Evolutionary conservation across 2,797 vertebrate genomes (phyloP), one percentile per base, ranked within the genome.

Genomic region (Heteromormyrus szaboi): DNA sequence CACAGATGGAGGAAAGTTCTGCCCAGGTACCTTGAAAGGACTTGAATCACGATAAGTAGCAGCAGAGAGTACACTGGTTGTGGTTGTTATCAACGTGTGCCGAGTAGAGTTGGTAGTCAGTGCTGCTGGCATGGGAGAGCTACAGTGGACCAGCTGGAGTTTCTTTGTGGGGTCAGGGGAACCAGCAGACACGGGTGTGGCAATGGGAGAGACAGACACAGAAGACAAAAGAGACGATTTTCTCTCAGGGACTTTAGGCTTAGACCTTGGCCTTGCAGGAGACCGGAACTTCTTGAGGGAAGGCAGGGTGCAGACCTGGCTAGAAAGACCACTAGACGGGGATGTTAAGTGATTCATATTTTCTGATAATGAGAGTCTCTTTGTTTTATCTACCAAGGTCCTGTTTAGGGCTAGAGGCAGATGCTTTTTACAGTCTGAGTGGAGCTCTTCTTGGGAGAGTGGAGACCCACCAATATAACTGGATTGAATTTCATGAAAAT

Each of bases 241-340:
- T 90, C 98, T 97, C 91, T 99, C 97, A 89, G 98, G 98, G 44
- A 98, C 97, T 90, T 96, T 97, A 83, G 98, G 93, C 94, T 97
- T 99, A 3, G 94, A 92, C 90, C 94, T 97, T 19, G 94, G 95
- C 11, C 92, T 95, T 90, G 94, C 95, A 79, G 95, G 95, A 85
- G 95, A 95, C 50, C 90, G 2, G 17, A 94, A 92, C 91, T 95
- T 96, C 88, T 96, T 88, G 86, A 96, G 90, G 19, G 95, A 96
- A 85, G 97, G 97, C 91, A 97, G 97, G 0, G 97, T 98, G 90
- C 97, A 97, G 0, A 97, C 98, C 92, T 98, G 98, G 93, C 97
- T 99, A 91, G 97, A 98, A 94, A 98, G 98, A 7, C 98, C 97
- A 48, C 97, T 98, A 0, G 98, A 99, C 0, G 97, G 97, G 0